Percentiles rank a stretch among this genome's conserved stretches.
Evolutionary conservation across 2,888 invertebrate species (phyloP).

Genomic region (Muscina levida): DNA sequence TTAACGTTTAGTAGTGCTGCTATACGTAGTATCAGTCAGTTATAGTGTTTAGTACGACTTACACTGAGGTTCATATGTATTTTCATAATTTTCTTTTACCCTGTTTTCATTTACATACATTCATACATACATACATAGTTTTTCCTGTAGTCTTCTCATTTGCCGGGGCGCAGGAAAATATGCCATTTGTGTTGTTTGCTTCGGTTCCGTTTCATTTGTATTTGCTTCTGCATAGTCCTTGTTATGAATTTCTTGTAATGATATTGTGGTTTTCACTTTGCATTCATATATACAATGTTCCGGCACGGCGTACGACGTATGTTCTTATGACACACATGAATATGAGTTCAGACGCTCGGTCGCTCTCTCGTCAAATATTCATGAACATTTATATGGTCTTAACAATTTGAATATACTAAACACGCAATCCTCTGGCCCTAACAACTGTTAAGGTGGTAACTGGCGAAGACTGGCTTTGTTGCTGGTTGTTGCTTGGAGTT

Average conservation of each 20-base stretch:
- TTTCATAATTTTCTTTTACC: no score
- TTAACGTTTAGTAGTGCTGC: background rate
- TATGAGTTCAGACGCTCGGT: background rate
- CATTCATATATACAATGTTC: no score
- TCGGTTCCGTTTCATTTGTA: background rate
- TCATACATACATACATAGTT: no score
- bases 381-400: conserved; percentile 54
- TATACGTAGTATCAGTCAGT: background rate
- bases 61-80: background rate
- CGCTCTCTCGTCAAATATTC: conserved; percentile 51
- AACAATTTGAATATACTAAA: conserved; percentile 59
- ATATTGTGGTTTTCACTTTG: conserved; percentile 50
- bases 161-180: conserved; percentile 2
- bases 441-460: background rate
- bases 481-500: background rate
- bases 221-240: conserved; percentile 3
- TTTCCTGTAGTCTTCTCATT: background rate
- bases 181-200: conserved; percentile 37
- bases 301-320: no score
- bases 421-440: conserved; percentile 51
- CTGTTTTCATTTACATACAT: no score
- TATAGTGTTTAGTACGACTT: background rate
- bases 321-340: background rate
- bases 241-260: conserved; percentile 37
- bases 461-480: background rate